Evolutionary conservation across 2,888 invertebrate species (phyloP), one percentile per base, ranked within the genome.

Genomic region (Pristionchus maxplancki): DNA sequence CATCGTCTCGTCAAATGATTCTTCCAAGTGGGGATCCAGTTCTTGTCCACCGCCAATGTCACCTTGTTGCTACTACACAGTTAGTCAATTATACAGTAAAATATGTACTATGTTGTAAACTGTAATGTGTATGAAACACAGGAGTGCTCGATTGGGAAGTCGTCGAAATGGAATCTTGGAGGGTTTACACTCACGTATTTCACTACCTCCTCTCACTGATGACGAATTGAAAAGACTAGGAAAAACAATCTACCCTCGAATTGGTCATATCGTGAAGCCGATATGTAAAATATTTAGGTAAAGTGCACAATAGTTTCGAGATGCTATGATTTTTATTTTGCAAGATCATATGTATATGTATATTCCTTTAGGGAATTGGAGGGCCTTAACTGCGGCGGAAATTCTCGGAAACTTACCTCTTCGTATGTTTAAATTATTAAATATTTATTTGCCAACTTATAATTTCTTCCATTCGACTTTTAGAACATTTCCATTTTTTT

Each of bases 11-110:
- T 64, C 20, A 96, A 34, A 96, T 98, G 1, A 96, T 97, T 88
- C 97, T 98, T 8, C 98, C 98, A 6, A 98, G 98, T 0, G 97
- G 97, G 95, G 97, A 97, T 95, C 96, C 96, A 44, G 96, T 98
- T 83, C 96, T 96, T 89, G 96, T 97, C 67, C 96, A 97, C 87
- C 97, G 97, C 34, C 97, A 97, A 0, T 99, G 98, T 95, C 97
- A 98, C 94, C 95, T 99, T 13, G 98, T 99, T 95, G 96, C 98
- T 0, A 98, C 98, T 0, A 89, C 89, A 20, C 85, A 50, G 85
- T 85, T 15, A 64, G 85, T 83, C 48, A 37, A n/a, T 15, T 62
- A 8, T 17, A 24, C 15, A 62, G 24, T 4, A 4, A 9, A 1
- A 62, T 62, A n/a, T 62, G 62, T 24, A 1, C 8, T 20, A 24